A percentile compares a stretch with the other conserved stretches of the same genome.
Evolutionary conservation across 2,888 invertebrate species (phyloP).

Genomic region (Eupithecia centaureata): DNA sequence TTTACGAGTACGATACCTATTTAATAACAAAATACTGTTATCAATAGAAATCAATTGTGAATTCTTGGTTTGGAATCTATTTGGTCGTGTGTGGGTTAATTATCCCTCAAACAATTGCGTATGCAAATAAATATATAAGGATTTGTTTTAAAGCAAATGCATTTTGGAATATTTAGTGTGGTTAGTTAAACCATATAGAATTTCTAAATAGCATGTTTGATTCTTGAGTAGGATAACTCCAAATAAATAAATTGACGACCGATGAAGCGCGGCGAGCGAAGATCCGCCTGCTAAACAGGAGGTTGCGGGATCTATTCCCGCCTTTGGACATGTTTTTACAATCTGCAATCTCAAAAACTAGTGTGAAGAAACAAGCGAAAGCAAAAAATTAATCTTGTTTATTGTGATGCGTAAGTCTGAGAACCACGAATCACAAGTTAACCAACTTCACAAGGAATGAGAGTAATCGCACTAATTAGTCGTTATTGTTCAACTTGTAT

Average conservation of each 20-base stretch:
- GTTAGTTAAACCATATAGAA: too few relatives aligned
- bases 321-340: too few relatives aligned
- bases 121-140: background rate
- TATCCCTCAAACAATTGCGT: background rate
- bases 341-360: too few relatives aligned
- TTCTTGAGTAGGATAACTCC: too few relatives aligned
- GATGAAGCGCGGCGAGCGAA: too few relatives aligned
- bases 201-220: too few relatives aligned
- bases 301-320: too few relatives aligned
- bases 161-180: background rate
- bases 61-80: background rate
- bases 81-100: background rate
- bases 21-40: too few relatives aligned
- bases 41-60: background rate
- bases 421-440: constrained; percentile 32
- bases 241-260: too few relatives aligned
- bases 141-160: background rate
- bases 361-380: background rate
- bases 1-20: background rate
- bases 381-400: background rate
- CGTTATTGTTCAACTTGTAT: constrained; percentile 45
- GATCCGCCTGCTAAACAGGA: too few relatives aligned
- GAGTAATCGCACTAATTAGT: constrained; percentile 56
- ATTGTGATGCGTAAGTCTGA: too few relatives aligned
- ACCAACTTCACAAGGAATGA: constrained; percentile 44